Evolutionary conservation across 1,140 invertebrate genomes (phyloP).

Genomic region (Daktulosphaira vitifoliae): DNA sequence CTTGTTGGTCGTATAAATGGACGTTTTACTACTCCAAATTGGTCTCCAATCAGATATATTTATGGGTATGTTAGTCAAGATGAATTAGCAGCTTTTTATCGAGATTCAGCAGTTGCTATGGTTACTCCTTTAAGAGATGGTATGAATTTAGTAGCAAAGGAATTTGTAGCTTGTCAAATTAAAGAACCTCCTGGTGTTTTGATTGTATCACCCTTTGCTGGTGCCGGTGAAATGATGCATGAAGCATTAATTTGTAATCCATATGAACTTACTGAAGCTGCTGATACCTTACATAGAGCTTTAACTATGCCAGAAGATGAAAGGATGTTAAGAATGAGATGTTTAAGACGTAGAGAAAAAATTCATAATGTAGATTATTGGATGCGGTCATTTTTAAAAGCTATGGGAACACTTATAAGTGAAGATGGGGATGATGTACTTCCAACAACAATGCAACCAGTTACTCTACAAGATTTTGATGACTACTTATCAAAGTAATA

Average conservation of each 20-base stretch:
- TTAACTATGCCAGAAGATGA: slow-evolving; percentile 85
- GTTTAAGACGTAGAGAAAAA: slow-evolving; percentile 67
- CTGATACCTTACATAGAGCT: slow-evolving; percentile 75
- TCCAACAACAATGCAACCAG: slow-evolving; percentile 72
- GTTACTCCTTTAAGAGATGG: slow-evolving; percentile 82
- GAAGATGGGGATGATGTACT: slow-evolving; percentile 72
- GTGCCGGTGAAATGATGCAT: slow-evolving; percentile 85
- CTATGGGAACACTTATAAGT: slow-evolving; percentile 64
- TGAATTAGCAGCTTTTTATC: slow-evolving; percentile 73
- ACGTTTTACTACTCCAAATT: slow-evolving; percentile 75
- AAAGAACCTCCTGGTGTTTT: slow-evolving; percentile 75
- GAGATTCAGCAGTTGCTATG: slow-evolving; percentile 73
- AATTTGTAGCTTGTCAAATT: slow-evolving; percentile 87
- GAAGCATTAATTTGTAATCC: slow-evolving; percentile 83
- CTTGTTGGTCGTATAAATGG: slow-evolving; percentile 79
- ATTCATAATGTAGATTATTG: slow-evolving; percentile 78
- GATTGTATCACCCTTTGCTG: slow-evolving; percentile 82
- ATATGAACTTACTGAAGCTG: slow-evolving; percentile 78
- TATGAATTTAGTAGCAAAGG: slow-evolving; percentile 90
- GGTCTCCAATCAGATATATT: slow-evolving; percentile 85
- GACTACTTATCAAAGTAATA: slow-evolving; percentile 71
- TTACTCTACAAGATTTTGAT: slow-evolving; percentile 79
- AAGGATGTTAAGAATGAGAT: slow-evolving; percentile 74
- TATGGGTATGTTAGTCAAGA: slow-evolving; percentile 80
- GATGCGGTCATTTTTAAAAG: slow-evolving; percentile 79